Evolutionary conservation across 2,797 vertebrate species (phyloP).

Genomic region (Synanceia verrucosa): DNA sequence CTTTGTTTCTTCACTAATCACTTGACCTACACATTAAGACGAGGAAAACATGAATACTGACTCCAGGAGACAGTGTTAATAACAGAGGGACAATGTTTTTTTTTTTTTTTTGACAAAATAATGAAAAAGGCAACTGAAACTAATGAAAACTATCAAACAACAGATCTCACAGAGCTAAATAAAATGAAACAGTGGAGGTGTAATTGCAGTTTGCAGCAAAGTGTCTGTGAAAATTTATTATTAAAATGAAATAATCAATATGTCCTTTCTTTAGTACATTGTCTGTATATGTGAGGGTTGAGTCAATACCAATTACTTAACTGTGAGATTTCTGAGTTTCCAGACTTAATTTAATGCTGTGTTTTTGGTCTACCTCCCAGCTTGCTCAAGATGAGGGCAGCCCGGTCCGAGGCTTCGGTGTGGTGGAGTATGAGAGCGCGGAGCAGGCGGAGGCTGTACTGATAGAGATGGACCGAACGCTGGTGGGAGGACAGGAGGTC

Average conservation of each 20-base stretch:
- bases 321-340: background rate
- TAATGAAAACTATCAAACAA: background rate
- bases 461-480: constrained; percentile 82
- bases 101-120: background rate
- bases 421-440: constrained; percentile 91
- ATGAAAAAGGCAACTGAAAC: background rate
- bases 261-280: background rate
- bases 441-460: constrained; percentile 91
- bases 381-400: constrained; percentile 94
- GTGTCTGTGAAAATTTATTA: background rate
- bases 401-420: constrained; percentile 88
- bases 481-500: constrained; percentile 85
- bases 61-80: background rate
- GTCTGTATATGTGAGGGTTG: background rate
- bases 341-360: background rate
- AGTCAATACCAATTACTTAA: constrained; percentile 8
- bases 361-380: constrained; percentile 68
- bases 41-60: background rate
- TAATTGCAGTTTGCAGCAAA: constrained; percentile 13
- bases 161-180: background rate
- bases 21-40: too few species aligned
- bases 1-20: background rate
- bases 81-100: background rate
- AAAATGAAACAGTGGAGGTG: background rate
- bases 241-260: background rate